Base-by-base conservation (phyloP, 2,113 vertebrate genomes). In the Labrus mixtus region DNA sequence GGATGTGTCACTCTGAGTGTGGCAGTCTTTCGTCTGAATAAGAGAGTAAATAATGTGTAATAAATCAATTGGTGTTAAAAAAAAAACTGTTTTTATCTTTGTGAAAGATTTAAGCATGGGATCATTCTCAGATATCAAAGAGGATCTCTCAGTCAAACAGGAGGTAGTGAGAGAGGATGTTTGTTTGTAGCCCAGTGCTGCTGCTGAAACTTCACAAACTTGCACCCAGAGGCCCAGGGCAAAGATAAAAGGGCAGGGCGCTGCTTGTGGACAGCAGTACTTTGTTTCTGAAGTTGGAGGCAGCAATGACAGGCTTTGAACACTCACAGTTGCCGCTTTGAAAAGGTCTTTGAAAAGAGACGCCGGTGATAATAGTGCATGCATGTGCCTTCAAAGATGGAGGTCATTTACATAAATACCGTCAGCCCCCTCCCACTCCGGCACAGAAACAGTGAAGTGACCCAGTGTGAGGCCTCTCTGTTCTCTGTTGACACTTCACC, bases 401-500 rank as follows among this genome's bases (percentile, higher is more conserved):
- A 55, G 23, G 50, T 87, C 58, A 87, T 91, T 90, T 87, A 22
- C 86, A 90, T 89, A 87, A 87, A 80, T 76, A 55, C 73, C 37
- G 20, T 63, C 65, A 68, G 10, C 33, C 53, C 25, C 66, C 17
- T 1, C 64, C 63, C 59, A 64, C n/a, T 3, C 20, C 56, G 23
- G 48, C 25, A 71, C 41, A 68, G 69, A 66, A 53, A 71, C 69
- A 58, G 45, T 50, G 58, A 59, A 64, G 58, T 57, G 62, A 54
- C 56, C 20, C 74, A 68, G 10, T 65, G 66, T 73, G 64, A 39
- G 82, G 78, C 61, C 72, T 63, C 59, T 74, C 71, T 86, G 61
- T 82, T 68, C 53, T 64, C 41, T 60, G 56, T 25, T 3, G 1
- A 37, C 20, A 12, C 58, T 70, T 71, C 63, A 68, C 75, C 82